Percentiles rank a stretch among this genome's conserved stretches.
These are phyloP conservation scores for Pitangus sulphuratus DNA, from an alignment of 2,797 vertebrate species.

Conservation along the genomic window DNA sequence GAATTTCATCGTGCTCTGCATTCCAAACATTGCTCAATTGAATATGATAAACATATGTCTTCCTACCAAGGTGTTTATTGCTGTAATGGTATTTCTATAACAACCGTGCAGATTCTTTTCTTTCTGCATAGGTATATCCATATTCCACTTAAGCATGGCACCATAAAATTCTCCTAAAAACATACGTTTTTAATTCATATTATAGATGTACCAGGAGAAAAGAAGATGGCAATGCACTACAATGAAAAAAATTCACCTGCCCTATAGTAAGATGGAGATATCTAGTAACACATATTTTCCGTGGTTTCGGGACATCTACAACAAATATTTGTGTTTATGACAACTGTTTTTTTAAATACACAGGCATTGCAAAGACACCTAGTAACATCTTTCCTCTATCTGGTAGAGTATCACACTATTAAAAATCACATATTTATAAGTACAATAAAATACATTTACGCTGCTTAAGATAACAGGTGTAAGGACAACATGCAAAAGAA, in stretches of 20 bases:
- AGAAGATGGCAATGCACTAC: background rate
- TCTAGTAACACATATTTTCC: background rate
- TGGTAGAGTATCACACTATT: background rate
- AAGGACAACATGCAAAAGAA: background rate
- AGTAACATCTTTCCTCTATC: background rate
- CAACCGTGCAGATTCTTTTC: background rate
- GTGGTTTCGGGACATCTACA: background rate
- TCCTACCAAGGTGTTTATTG: slow-evolving; percentile 43
- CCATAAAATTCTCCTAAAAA: background rate
- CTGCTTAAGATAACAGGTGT: background rate
- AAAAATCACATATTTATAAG: background rate
- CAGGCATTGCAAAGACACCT: background rate
- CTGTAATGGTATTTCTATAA: slow-evolving; percentile 27
- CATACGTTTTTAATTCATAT: background rate
- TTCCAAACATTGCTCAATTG: slow-evolving; percentile 77
- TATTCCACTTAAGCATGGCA: background rate
- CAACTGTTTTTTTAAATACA: background rate
- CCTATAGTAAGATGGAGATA: background rate
- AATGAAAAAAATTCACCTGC: background rate
- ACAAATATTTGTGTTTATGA: background rate
- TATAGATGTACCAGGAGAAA: background rate
- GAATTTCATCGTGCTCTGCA: slow-evolving; percentile 75
- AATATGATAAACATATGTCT: slow-evolving; percentile 71
- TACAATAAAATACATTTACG: background rate
- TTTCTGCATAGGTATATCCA: background rate